Percentiles rank a stretch among this genome's conserved stretches.
These are phyloP conservation scores for Bradypodion ventrale DNA, from an alignment of 2,797 vertebrate genomes.

Conservation along the genomic window DNA sequence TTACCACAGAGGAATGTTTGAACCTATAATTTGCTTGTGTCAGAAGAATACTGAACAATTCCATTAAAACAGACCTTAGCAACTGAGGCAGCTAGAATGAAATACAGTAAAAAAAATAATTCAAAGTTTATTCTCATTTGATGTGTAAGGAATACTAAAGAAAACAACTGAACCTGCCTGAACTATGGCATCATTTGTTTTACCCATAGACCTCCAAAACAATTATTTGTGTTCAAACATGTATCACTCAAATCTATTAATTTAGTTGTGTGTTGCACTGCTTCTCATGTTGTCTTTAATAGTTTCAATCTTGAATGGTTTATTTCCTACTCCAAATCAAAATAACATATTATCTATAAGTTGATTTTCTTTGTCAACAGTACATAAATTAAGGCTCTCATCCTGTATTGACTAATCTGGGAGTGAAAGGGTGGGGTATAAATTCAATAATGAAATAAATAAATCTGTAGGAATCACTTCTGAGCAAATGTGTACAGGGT, in stretches of 20 bases:
- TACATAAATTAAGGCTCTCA: not conserved
- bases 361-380: not conserved
- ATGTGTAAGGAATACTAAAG: fast-evolving
- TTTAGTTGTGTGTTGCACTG: not conserved
- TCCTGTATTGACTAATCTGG: not conserved
- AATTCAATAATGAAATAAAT: no score
- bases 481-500: not conserved
- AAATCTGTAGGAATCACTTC: not conserved
- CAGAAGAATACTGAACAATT: not conserved
- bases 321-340: fast-evolving
- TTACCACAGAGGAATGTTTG: not conserved
- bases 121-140: constrained; percentile 8
- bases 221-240: not conserved
- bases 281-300: not conserved
- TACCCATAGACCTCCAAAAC: constrained; percentile 24
- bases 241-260: fast-evolving
- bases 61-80: not conserved
- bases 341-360: not conserved
- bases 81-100: constrained; percentile 8
- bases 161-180: constrained; percentile 28
- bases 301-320: not conserved
- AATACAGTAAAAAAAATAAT: constrained; percentile 20
- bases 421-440: not conserved
- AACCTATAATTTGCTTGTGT: not conserved
- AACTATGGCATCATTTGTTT: not conserved